A percentile compares a stretch with the other conserved stretches of the same genome.
phyloP scores from a whole-genome alignment of 2,888 invertebrate genomes.

The Drosophila quinaria region DNA sequence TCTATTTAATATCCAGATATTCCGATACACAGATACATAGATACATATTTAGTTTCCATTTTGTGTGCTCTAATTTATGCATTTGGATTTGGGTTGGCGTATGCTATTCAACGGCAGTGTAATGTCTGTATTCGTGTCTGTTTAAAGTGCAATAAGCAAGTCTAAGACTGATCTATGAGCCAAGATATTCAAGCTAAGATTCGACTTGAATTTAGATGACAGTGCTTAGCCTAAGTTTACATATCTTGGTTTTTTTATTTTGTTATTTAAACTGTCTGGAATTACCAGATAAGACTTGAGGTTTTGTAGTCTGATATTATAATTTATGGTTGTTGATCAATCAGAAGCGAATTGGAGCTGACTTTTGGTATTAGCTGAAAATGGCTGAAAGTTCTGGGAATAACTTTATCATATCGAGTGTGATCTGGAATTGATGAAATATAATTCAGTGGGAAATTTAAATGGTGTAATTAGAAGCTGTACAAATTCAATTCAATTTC shows the following conservation, averaged over 20 bases:
- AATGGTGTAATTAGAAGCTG: neutral
- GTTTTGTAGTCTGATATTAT: conserved; percentile 50
- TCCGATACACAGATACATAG: conserved; percentile 48
- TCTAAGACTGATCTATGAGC: conserved; percentile 75
- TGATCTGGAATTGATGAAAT: conserved; percentile 1
- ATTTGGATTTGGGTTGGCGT: conserved; percentile 64
- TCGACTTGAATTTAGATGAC: conserved; percentile 44
- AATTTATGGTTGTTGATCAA: conserved; percentile 57
- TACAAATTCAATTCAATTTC: neutral
- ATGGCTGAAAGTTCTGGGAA: neutral
- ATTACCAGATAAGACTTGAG: conserved; percentile 41
- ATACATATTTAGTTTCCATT: conserved; percentile 43
- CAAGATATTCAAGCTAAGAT: conserved; percentile 31
- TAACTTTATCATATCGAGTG: neutral
- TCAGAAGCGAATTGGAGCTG: conserved; percentile 49
- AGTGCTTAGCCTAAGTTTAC: conserved; percentile 19
- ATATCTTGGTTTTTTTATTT: neutral
- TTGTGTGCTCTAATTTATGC: conserved; percentile 72
- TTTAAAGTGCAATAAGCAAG: conserved; percentile 76
- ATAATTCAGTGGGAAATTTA: neutral
- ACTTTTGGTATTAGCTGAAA: conserved; percentile 13
- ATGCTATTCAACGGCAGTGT: conserved; percentile 76
- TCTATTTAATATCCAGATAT: conserved; percentile 31
- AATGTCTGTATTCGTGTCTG: conserved; percentile 74
- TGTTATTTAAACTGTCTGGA: conserved; percentile 34